Conservation (phyloP, 2,888 invertebrate genomes). For the Dilophus febrilis region DNA sequence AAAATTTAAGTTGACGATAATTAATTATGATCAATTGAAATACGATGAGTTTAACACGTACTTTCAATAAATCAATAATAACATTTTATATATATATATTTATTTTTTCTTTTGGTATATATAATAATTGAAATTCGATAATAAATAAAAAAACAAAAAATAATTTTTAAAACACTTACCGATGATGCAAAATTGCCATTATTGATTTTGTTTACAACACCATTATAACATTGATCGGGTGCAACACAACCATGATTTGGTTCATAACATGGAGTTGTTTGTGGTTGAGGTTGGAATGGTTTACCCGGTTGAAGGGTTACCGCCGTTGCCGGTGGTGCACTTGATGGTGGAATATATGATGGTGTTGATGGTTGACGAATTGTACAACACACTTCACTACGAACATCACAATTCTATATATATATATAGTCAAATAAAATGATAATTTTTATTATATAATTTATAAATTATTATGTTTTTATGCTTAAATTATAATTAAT, state of each 20-base stretch:
- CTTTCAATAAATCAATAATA: no score
- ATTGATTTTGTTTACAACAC: slow-evolving; percentile 20
- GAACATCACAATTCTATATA: slow-evolving; percentile 29
- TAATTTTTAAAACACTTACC: slow-evolving; percentile 23
- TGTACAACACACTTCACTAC: slow-evolving; percentile 30
- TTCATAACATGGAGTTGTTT: slow-evolving; percentile 19
- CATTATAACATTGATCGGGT: slow-evolving; percentile 23
- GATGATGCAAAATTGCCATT: slow-evolving; percentile 21
- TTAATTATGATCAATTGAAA: no score
- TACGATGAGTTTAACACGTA: no score
- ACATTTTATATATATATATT: no score
- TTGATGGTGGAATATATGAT: neutral
- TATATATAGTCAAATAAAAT: no score
- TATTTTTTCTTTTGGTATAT: no score
- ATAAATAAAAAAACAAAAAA: neutral
- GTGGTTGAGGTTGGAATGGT: slow-evolving; percentile 9
- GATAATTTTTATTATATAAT: no score
- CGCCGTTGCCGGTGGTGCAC: slow-evolving; percentile 13
- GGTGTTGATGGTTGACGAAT: slow-evolving; percentile 16
- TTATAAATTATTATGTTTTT: no score
- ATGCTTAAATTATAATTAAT: no score
- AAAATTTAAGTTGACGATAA: no score
- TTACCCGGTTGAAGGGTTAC: neutral
- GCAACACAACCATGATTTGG: slow-evolving; percentile 24
- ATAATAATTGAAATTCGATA: no score